A percentile compares a stretch with the other conserved stretches of the same genome.
These are phyloP conservation scores for Brachionus asplanchnoidis DNA, from an alignment of 1,140 invertebrate species.

Conservation along the genomic window DNA sequence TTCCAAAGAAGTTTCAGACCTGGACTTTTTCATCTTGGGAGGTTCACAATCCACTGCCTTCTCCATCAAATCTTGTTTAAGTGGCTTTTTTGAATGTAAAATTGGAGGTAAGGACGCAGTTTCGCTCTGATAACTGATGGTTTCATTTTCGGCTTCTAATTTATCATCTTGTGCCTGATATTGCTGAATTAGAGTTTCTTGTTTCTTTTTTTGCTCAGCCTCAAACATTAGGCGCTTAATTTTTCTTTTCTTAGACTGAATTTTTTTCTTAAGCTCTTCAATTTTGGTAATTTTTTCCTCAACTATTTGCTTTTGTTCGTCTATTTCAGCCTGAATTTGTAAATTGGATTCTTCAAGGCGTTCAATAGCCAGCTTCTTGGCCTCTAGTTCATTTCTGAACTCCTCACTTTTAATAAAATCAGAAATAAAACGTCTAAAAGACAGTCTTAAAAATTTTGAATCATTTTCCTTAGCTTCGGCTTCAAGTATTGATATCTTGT, in stretches of 20 bases:
- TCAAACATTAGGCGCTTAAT: neutral
- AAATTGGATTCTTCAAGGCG: neutral
- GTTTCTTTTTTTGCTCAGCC: constrained; percentile 10
- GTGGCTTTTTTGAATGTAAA: neutral
- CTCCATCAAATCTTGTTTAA: neutral
- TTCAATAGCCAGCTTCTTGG: neutral
- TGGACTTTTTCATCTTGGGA: neutral
- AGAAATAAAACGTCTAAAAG: too few species aligned
- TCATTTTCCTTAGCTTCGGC: neutral
- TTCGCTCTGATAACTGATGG: neutral
- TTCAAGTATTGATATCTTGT: neutral
- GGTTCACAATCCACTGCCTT: neutral
- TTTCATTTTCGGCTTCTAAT: constrained; percentile 7
- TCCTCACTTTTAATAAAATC: too few species aligned
- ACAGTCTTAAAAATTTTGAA: neutral
- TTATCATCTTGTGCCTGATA: neutral
- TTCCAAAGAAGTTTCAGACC: neutral
- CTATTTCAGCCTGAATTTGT: neutral
- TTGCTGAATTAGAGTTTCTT: neutral
- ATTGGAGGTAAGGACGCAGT: neutral
- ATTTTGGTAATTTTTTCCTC: neutral
- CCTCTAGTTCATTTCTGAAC: neutral
- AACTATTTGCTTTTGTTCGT: neutral
- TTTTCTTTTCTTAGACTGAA: constrained; percentile 31
- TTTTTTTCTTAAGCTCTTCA: neutral